Base-by-base conservation (phyloP, 2,113 vertebrate genomes). In the Ceratotherium simum region DNA sequence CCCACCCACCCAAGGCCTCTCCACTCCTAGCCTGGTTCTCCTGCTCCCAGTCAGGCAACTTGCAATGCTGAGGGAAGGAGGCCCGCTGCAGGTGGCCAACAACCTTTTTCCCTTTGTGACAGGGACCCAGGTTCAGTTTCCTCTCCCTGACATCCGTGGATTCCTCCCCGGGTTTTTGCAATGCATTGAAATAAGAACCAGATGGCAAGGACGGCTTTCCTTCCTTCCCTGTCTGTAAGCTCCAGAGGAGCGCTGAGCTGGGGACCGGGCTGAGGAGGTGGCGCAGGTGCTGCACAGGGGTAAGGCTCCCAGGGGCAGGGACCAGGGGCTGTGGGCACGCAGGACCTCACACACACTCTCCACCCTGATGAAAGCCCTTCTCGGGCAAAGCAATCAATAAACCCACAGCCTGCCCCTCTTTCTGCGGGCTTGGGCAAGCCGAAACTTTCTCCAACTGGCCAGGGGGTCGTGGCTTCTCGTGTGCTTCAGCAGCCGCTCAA, bases 361-460 rank as follows among this genome's bases (percentile, higher is more conserved):
- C 20, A 25, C 62, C 48, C 65, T 13, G 69, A 69, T 6, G 10
- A 33, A 76, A 90, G 78, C 62, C 56, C 65, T 58, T 76, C n/a
- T 46, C 10, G 0, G n/a, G 70, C 90, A 87, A 67, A 84, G 79
- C 36, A 46, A 25, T 25, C 86, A 17, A 20, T 20, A 92, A 70
- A 39, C 27, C 46, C 93, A 27, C 51, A 6, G 64, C 42, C 84
- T 4, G 13, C 31, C 51, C 48, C 46, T 81, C 39, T 18, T 54
- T 46, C 87, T 56, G 7, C 4, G 54, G 10, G 42, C 39, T 83
- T 5, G 81, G 89, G 51, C 67, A 54, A n/a, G 65, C 18, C 14
- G 73, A 97, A 98, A 98, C 96, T 98, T 98, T 95, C 76, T 85
- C 91, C 85, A 48, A 80, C 82, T 62, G 85, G 58, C 82, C 93